Conservation (phyloP, 2,888 invertebrate species). For the Athetis lepigone region DNA sequence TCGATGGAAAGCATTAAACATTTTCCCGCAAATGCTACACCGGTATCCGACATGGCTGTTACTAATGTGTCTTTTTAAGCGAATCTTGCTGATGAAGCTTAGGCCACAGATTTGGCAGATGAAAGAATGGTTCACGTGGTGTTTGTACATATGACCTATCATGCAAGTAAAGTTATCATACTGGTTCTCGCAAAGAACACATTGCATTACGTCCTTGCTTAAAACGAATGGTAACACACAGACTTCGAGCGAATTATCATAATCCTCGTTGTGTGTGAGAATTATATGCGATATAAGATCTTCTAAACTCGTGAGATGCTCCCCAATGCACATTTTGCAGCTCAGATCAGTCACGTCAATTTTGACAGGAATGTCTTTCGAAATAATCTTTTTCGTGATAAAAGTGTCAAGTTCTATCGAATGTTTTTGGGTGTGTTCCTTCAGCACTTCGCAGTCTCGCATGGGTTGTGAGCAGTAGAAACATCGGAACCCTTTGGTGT, state of each 20-base stretch:
- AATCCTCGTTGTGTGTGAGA: constrained; percentile 68
- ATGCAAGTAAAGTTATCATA: constrained; percentile 79
- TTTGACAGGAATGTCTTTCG: constrained; percentile 82
- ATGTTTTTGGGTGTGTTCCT: constrained; percentile 75
- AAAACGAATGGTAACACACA: constrained; percentile 80
- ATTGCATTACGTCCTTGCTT: constrained; percentile 71
- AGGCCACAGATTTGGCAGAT: constrained; percentile 81
- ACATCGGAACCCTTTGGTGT: constrained; percentile 78
- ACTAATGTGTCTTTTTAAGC: constrained; percentile 77
- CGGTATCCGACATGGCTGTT: constrained; percentile 72
- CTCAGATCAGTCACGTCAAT: constrained; percentile 74
- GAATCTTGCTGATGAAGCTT: constrained; percentile 75
- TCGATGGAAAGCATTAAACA: constrained; percentile 77
- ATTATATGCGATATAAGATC: constrained; percentile 75
- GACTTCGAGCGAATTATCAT: constrained; percentile 68
- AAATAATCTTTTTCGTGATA: constrained; percentile 73
- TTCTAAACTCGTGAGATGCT: constrained; percentile 65
- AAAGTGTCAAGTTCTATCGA: constrained; percentile 69
- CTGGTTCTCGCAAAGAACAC: constrained; percentile 71
- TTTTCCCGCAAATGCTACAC: constrained; percentile 82
- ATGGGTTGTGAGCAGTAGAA: constrained; percentile 80
- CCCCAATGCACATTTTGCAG: constrained; percentile 74
- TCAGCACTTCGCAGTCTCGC: constrained; percentile 73
- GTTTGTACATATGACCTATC: constrained; percentile 80
- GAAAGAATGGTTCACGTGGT: constrained; percentile 75